phyloP scores from a whole-genome alignment of 2,888 invertebrate species.

The Calameuta filiformis region DNA sequence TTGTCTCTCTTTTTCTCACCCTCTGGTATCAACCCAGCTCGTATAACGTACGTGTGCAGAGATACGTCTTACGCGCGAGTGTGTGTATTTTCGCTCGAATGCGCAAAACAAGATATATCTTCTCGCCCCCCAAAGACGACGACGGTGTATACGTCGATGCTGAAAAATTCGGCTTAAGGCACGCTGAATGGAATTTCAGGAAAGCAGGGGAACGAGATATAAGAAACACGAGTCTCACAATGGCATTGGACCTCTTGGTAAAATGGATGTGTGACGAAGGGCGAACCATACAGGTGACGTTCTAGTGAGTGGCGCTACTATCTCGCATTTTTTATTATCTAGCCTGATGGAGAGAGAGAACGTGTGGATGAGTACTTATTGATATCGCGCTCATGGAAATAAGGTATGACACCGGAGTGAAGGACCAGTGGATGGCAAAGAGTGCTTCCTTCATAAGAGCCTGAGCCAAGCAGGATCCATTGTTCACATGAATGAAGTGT shows the following conservation, averaged over 20 bases:
- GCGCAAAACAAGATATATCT: constrained; percentile 4
- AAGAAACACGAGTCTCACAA: background rate
- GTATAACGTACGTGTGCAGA: background rate
- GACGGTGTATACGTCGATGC: background rate
- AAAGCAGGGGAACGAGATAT: background rate
- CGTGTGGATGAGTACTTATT: background rate
- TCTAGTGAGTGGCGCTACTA: background rate
- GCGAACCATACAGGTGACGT: background rate
- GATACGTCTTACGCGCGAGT: background rate
- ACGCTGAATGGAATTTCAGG: background rate
- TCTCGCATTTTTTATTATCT: background rate
- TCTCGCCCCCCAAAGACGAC: background rate
- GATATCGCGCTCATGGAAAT: background rate
- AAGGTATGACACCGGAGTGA: background rate
- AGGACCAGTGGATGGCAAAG: background rate
- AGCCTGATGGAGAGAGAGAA: background rate
- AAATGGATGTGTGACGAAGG: background rate
- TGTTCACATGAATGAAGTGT: background rate
- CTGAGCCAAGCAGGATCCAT: background rate
- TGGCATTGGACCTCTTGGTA: background rate
- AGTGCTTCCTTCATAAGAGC: background rate
- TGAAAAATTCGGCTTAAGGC: constrained; percentile 4
- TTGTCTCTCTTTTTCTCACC: background rate
- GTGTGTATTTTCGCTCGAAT: background rate
- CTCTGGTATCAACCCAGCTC: background rate